These are phyloP conservation scores for Drosophila siamana DNA, from an alignment of 2,888 invertebrate species.

Conservation along the genomic window DNA sequence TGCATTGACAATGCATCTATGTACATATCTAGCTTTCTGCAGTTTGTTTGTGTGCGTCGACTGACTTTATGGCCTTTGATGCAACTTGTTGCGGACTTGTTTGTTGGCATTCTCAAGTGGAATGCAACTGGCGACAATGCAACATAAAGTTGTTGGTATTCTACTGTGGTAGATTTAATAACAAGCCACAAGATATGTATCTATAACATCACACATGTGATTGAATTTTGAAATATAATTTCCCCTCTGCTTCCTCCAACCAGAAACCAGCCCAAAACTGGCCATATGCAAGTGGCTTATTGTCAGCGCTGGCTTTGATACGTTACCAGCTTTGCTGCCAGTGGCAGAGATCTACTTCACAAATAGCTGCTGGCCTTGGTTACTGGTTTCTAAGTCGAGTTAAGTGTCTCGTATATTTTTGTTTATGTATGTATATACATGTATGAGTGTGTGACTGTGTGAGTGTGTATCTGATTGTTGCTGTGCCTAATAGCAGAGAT, in stretches of 20 bases:
- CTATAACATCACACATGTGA: slow-evolving; percentile 3
- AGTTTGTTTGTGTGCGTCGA: slow-evolving; percentile 8
- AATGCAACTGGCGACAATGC: slow-evolving; percentile 40
- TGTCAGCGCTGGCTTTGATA: slow-evolving; percentile 41
- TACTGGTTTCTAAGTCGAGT: slow-evolving; percentile 68
- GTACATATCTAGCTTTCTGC: neutral
- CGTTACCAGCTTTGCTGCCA: slow-evolving; percentile 33
- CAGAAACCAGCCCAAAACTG: slow-evolving; percentile 18
- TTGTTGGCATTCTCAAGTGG: slow-evolving; percentile 65
- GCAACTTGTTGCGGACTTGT: slow-evolving; percentile 69
- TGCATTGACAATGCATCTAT: slow-evolving; percentile 57
- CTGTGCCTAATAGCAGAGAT: slow-evolving; percentile 59
- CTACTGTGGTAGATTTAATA: slow-evolving; percentile 24
- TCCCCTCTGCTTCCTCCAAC: slow-evolving; percentile 12
- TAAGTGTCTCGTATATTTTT: slow-evolving; percentile 52
- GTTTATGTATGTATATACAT: slow-evolving; percentile 18
- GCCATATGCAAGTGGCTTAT: slow-evolving; percentile 27
- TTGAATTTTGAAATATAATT: slow-evolving; percentile 9
- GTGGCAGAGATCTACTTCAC: slow-evolving; percentile 45
- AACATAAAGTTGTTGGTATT: slow-evolving; percentile 46
- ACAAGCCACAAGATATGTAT: neutral
- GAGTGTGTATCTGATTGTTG: slow-evolving; percentile 24
- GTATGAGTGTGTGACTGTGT: slow-evolving; percentile 7
- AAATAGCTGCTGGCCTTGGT: slow-evolving; percentile 76
- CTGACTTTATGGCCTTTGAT: slow-evolving; percentile 71